Evolutionary conservation across 1,140 invertebrate genomes (phyloP).

Genomic region (Drosophila azteca): DNA sequence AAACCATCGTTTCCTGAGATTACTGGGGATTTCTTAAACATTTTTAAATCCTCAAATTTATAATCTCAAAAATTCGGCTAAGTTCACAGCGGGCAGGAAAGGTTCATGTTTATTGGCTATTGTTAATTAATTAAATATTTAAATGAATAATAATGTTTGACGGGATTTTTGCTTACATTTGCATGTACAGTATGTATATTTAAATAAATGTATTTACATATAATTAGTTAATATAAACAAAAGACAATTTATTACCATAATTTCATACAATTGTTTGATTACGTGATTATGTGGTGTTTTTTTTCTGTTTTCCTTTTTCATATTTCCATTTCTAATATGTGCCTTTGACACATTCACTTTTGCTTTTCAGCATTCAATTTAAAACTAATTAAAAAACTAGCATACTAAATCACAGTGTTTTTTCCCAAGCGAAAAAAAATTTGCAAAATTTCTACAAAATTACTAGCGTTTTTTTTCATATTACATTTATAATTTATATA

Average conservation of each 20-base stretch:
- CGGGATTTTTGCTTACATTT: constrained; percentile 39
- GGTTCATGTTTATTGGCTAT: too few relatives aligned
- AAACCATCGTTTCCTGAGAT: too few relatives aligned
- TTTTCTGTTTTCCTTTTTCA: constrained; percentile 4
- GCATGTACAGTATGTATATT: constrained; percentile 45
- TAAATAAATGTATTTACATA: constrained; percentile 77
- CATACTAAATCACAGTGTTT: constrained; percentile 83
- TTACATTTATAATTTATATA: constrained; percentile 44
- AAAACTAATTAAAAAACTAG: constrained; percentile 83
- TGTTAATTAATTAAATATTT: too few relatives aligned
- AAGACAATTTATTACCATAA: constrained; percentile 55
- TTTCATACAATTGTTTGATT: constrained; percentile 50
- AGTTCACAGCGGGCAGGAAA: too few relatives aligned
- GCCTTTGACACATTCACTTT: constrained; percentile 21
- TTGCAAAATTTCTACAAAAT: constrained; percentile 75
- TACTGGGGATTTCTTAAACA: too few relatives aligned
- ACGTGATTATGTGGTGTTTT: background rate
- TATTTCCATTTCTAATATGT: constrained; percentile 22
- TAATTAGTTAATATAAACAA: constrained; percentile 76
- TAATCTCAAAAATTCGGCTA: too few relatives aligned
- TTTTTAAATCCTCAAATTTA: too few relatives aligned
- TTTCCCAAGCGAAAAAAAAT: constrained; percentile 79
- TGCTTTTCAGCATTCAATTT: constrained; percentile 37
- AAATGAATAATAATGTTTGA: background rate
- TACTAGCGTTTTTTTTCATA: constrained; percentile 43